phyloP scores from a whole-genome alignment of 2,113 vertebrate genomes.

The Oxygymnocypris stewartii region DNA sequence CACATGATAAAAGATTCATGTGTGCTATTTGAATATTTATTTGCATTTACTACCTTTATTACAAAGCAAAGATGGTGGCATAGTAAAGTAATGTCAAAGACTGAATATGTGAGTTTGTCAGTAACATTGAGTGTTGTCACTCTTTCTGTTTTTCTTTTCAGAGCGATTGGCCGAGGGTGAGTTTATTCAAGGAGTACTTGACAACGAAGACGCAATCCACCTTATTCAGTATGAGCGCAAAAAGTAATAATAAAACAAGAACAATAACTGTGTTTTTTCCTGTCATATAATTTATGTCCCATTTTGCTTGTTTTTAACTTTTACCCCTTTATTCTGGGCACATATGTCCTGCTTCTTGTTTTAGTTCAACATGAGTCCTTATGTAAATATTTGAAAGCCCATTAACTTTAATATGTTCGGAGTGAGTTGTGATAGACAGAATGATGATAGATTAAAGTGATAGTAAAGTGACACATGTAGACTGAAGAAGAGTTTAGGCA shows the following conservation, averaged over 20 bases:
- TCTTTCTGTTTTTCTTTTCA: conserved; percentile 45
- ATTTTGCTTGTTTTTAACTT: conserved; percentile 15
- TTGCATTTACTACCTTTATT: not conserved
- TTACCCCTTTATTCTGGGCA: conserved; percentile 48
- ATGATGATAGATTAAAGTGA: not conserved
- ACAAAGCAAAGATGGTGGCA: not conserved
- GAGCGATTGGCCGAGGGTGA: conserved; percentile 82
- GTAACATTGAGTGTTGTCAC: not conserved
- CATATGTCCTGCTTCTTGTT: not conserved
- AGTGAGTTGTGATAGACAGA: not conserved
- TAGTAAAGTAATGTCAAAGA: not conserved
- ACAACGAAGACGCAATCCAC: conserved; percentile 79
- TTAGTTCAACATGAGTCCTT: not conserved
- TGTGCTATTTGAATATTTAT: not conserved
- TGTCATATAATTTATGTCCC: not conserved
- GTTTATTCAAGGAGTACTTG: conserved; percentile 80
- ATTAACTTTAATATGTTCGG: not conserved
- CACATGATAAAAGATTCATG: not conserved
- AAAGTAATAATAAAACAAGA: conserved; percentile 55
- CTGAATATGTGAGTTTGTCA: not conserved
- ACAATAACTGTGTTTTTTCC: not conserved
- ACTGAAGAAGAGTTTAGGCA: not conserved
- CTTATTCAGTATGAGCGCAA: conserved; percentile 80
- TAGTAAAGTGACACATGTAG: not conserved
- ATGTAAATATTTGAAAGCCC: conserved; percentile 64